Evolutionary conservation across 2,888 invertebrate genomes (phyloP).

Genomic region (Sesia apiformis): DNA sequence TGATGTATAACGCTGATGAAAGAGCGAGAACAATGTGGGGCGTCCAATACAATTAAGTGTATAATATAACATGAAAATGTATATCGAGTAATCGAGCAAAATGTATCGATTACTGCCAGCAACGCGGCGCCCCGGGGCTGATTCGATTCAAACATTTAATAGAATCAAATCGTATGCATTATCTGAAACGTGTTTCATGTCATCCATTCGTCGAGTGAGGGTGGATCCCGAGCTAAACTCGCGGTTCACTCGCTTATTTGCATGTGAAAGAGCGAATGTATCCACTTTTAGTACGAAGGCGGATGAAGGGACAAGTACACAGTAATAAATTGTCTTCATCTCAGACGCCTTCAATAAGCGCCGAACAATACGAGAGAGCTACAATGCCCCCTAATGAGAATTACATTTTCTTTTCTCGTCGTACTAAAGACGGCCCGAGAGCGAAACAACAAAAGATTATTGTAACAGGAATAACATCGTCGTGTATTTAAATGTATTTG

Average conservation of each 20-base stretch:
- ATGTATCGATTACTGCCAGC: too few species aligned
- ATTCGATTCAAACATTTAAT: slow-evolving; percentile 25
- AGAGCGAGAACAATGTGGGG: too few species aligned
- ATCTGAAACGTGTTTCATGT: slow-evolving; percentile 55
- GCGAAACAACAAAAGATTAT: slow-evolving; percentile 12
- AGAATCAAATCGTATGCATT: slow-evolving; percentile 54
- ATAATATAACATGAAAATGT: too few species aligned
- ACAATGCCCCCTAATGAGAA: slow-evolving; percentile 9
- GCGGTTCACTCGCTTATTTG: slow-evolving; percentile 33
- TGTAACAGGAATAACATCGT: not conserved
- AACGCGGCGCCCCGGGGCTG: not conserved
- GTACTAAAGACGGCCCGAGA: slow-evolving; percentile 3
- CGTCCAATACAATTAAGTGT: too few species aligned
- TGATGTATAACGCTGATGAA: too few species aligned
- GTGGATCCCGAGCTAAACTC: slow-evolving; percentile 13
- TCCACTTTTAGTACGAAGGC: slow-evolving; percentile 25
- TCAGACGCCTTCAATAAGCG: slow-evolving; percentile 15
- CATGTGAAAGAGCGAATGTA: slow-evolving; percentile 46
- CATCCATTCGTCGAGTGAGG: slow-evolving; percentile 23
- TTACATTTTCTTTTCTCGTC: slow-evolving; percentile 16
- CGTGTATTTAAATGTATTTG: not conserved
- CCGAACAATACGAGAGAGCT: slow-evolving; percentile 11
- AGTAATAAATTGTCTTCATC: slow-evolving; percentile 29
- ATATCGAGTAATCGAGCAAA: too few species aligned
- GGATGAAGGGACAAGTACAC: slow-evolving; percentile 22